Conservation (phyloP, 2,113 vertebrate genomes). For the Pundamilia nyererei region DNA sequence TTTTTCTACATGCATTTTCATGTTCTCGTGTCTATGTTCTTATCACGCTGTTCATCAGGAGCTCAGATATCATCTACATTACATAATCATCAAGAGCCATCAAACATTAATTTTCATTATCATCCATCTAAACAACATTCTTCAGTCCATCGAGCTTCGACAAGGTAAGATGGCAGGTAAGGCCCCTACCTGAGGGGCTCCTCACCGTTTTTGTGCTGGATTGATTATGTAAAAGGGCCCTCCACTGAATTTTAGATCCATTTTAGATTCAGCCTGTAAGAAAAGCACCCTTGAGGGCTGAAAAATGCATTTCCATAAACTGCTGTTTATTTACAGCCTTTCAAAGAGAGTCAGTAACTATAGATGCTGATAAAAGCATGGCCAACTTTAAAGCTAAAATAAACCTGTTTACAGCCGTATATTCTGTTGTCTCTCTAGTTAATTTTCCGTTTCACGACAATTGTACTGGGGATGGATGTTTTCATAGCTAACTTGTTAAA, state of each 20-base stretch:
- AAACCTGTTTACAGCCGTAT: neutral
- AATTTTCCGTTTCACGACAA: neutral
- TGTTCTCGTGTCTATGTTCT: conserved; percentile 30
- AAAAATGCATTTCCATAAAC: neutral
- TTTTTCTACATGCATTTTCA: neutral
- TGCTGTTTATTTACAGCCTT: neutral
- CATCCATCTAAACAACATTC: conserved; percentile 27
- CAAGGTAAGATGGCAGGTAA: conserved; percentile 52
- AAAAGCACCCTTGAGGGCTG: neutral
- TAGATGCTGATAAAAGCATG: neutral
- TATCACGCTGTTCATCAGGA: conserved; percentile 36
- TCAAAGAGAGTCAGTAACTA: neutral
- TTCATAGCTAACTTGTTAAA: neutral
- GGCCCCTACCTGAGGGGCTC: neutral
- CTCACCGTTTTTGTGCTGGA: neutral
- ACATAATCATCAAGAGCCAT: conserved; percentile 31
- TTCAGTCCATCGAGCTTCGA: conserved; percentile 20
- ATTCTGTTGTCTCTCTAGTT: neutral
- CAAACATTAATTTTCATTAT: conserved; percentile 29
- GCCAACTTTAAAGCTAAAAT: neutral
- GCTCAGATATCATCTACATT: conserved; percentile 15
- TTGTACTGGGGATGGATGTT: neutral
- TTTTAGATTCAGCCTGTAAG: neutral
- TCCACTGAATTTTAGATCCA: neutral
- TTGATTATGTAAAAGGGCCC: neutral